Percentiles rank a stretch among this genome's conserved stretches.
Evolutionary conservation across 2,797 vertebrate species (phyloP).

Genomic region (Acridotheres tristis): DNA sequence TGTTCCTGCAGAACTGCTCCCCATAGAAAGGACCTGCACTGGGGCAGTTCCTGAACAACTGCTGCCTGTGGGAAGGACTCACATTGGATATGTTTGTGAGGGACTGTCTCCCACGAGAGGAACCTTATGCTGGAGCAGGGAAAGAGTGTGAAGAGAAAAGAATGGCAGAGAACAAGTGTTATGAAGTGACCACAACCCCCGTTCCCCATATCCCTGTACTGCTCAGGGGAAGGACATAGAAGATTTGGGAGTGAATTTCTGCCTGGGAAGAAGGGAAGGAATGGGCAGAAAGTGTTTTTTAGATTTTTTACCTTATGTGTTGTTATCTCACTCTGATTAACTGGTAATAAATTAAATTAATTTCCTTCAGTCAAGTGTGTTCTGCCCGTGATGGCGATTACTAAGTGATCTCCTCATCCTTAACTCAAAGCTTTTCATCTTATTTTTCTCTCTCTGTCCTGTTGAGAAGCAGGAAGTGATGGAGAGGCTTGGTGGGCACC

Average conservation of each 20-base stretch:
- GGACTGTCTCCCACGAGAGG: background rate
- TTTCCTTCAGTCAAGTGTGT: background rate
- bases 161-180: background rate
- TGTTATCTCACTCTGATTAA: background rate
- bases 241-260: background rate
- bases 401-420: background rate
- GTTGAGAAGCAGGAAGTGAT: background rate
- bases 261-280: background rate
- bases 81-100: background rate
- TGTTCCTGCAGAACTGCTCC: background rate
- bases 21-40: fast-evolving
- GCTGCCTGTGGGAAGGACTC: background rate
- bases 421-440: background rate
- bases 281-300: background rate
- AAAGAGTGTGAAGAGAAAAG: background rate
- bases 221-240: background rate
- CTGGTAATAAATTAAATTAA: background rate
- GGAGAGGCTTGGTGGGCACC: background rate
- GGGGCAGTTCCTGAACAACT: background rate
- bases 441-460: background rate
- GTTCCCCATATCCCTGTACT: background rate
- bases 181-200: fast-evolving
- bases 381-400: background rate
- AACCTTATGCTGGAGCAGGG: background rate
- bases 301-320: background rate